Conservation (phyloP, 2,797 vertebrate genomes). For the Siniperca undulata region DNA sequence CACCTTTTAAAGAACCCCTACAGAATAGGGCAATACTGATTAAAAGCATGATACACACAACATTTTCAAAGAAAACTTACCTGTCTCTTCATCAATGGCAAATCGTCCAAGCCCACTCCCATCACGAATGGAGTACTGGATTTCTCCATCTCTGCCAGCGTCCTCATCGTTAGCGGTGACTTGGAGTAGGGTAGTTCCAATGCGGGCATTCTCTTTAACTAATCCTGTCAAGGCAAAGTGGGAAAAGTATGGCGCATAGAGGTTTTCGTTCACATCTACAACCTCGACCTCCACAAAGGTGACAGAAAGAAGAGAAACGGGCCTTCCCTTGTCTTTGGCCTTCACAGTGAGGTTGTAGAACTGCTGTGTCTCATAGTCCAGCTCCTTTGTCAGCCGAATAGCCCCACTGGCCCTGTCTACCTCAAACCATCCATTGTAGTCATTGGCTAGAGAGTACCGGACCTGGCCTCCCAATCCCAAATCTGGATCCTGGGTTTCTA, state of each 20-base stretch:
- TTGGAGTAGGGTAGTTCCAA: slow-evolving; percentile 94
- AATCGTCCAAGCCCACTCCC: slow-evolving; percentile 96
- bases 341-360: slow-evolving; percentile 96
- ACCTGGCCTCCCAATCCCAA: slow-evolving; percentile 94
- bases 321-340: slow-evolving; percentile 95
- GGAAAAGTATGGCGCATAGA: slow-evolving; percentile 93
- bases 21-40: not conserved
- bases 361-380: slow-evolving; percentile 97
- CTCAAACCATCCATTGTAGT: slow-evolving; percentile 94
- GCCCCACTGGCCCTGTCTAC: slow-evolving; percentile 93
- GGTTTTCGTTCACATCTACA: slow-evolving; percentile 98
- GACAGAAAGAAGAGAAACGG: slow-evolving; percentile 93
- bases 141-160: slow-evolving; percentile 92
- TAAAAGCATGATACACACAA: not conserved
- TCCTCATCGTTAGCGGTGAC: slow-evolving; percentile 93
- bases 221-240: slow-evolving; percentile 92
- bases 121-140: slow-evolving; percentile 96
- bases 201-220: slow-evolving; percentile 93
- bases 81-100: slow-evolving; percentile 95
- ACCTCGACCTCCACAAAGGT: slow-evolving; percentile 97
- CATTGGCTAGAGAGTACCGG: slow-evolving; percentile 92
- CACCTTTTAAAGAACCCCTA: not conserved
- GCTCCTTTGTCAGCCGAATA: slow-evolving; percentile 93
- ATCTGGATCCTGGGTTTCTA: slow-evolving; percentile 96
- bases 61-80: slow-evolving; percentile 75